Base-by-base conservation (phyloP, 1,140 invertebrate genomes). In the Drosophila cardini region DNA sequence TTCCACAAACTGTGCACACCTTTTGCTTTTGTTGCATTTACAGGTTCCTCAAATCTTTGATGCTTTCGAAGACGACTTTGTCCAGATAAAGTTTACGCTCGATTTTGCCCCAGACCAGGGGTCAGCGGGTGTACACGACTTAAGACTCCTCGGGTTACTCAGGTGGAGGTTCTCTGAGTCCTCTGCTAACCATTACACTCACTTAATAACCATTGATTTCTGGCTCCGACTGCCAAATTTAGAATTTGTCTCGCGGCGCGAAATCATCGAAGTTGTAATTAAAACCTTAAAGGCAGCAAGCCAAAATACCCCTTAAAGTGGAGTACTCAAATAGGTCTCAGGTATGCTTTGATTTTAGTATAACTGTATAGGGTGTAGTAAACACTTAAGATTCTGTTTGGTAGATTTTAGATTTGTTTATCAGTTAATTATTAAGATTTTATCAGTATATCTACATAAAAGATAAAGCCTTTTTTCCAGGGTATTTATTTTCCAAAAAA, bases 31-130 rank as follows among this genome's bases (percentile, higher is more conserved):
- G 4, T 26, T n/a, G n/a, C 21, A 26, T 26, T 5, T 5, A 26
- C 21, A 26, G 21, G 21, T 26, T 26, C 21, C 0, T 26, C 21
- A 34, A 52, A 52, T 52, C 48, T 34, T 52, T 52, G 48, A 7
- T 11, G 21, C 48, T 4, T n/a, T 52, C 61, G 48, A 69, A 45
- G 62, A 3, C 30, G 13, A 46, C 16, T 46, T 16, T 8, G 42
- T 10, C 53, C 46, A 83, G 80, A 80, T 87, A 84, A 87, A 87
- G 79, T 87, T 87, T 74, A 87, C 83, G 76, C 79, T 78, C 80
- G 63, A 87, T 89, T 83, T 87, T 84, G 74, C 60, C 18, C 11
- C 9, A 38, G 30, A 18, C 61, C 48, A 11, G 32, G 36, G 40
- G 60, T 63, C 61, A 63, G 21, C 46, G 21, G 36, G 9, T 53